Base-by-base conservation (phyloP, 92 coral and sea anemone genomes). In the Porites cylindrica region DNA sequence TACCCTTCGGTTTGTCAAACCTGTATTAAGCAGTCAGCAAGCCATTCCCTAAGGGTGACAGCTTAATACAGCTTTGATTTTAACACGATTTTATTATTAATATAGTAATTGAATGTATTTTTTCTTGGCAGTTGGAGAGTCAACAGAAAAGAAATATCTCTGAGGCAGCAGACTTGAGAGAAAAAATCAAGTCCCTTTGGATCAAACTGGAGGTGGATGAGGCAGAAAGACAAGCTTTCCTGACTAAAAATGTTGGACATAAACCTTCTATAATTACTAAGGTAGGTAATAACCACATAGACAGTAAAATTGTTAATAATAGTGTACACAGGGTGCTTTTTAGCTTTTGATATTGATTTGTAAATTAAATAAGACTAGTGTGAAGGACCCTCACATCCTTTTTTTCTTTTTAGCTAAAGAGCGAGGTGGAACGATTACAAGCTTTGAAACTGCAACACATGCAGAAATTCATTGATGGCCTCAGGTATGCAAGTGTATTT, bases 391-490 rank as follows among this genome's bases (percentile, higher is more conserved):
- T 38, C 47, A 38, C 47, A 38, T 38, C 47, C 16, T 38, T 1
- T 0, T 66, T 17, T 80, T 11, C 64, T 13, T 67, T 77, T 74
- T 91, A 97, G 99, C 89, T 91, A 11, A 92, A 86, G 80, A 76
- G 80, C 12, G 99, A 97, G 77, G 93, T 93, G 71, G 88, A 93
- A 70, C 85, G 93, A 83, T 78, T 97, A 19, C 88, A 97, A 56
- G 98, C 92, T 73, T 87, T 97, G 63, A 97, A 95, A 90, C 89
- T 97, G 13, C 92, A 86, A 77, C 98, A 95, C 88, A 91, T 97
- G 81, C 95, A 93, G 76, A 97, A 97, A 74, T 97, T 97, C 84
- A 95, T 97, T 72, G 98, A 93, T 19, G 99, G 96, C 10, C 83
- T 96, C 51, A 89, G 99, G 99, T 95, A 80, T 65, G 29, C 14